Evolutionary conservation across 2,888 invertebrate species (phyloP).

Genomic region (Alsophila aescularia): DNA sequence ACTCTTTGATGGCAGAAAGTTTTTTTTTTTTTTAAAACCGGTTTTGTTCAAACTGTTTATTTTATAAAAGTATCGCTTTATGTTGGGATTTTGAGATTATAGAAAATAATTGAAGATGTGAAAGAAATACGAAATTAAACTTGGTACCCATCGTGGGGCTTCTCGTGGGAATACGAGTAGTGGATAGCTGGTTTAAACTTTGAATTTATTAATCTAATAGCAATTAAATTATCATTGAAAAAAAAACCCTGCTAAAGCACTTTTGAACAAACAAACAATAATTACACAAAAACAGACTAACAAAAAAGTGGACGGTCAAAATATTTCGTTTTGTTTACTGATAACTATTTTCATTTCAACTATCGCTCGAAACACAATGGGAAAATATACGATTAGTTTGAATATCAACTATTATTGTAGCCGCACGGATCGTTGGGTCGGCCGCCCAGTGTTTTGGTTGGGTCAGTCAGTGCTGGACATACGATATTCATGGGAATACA

Average conservation of each 20-base stretch:
- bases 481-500: slow-evolving; percentile 56
- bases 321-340: neutral
- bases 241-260: too few relatives aligned
- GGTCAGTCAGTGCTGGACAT: slow-evolving; percentile 54
- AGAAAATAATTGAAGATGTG: too few relatives aligned
- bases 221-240: too few relatives aligned
- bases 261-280: too few relatives aligned
- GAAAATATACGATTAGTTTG: slow-evolving; percentile 26
- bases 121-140: neutral
- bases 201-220: too few relatives aligned
- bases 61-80: too few relatives aligned
- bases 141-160: neutral
- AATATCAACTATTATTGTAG: slow-evolving; percentile 18
- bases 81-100: too few relatives aligned
- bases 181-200: too few relatives aligned
- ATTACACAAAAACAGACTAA: too few relatives aligned
- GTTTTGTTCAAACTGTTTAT: slow-evolving; percentile 20
- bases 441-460: slow-evolving; percentile 48
- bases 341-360: neutral
- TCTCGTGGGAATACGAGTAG: too few relatives aligned
- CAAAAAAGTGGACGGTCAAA: too few relatives aligned
- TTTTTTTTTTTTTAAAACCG: too few relatives aligned
- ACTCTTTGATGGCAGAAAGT: slow-evolving; percentile 33
- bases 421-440: slow-evolving; percentile 36
- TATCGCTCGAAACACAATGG: neutral